These are phyloP conservation scores for Hypomecis atomaria DNA, from an alignment of 2,888 invertebrate species.

Conservation along the genomic window DNA sequence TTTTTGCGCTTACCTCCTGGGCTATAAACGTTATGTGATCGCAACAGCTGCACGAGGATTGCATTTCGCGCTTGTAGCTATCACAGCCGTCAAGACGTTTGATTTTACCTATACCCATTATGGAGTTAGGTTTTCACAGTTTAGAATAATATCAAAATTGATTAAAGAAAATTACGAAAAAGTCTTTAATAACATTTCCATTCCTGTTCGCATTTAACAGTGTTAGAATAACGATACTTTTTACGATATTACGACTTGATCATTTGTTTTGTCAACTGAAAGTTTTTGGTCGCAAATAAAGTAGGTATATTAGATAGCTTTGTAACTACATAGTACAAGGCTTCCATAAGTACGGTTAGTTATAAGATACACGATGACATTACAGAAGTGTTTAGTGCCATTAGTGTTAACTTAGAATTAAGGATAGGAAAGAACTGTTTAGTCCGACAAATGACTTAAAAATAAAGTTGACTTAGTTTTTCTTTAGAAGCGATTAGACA, in stretches of 20 bases:
- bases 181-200: conserved; percentile 56
- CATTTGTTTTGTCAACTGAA: not conserved
- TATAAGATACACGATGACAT: conserved; percentile 38
- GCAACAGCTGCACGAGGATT: no score
- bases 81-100: no score
- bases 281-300: conserved; percentile 12
- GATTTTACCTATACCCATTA: no score
- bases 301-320: conserved; percentile 24
- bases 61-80: no score
- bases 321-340: conserved; percentile 8
- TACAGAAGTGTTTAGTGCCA: conserved; percentile 61
- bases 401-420: conserved; percentile 56
- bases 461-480: no score
- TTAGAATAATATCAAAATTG: not conserved
- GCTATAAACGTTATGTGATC: no score
- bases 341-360: conserved; percentile 21
- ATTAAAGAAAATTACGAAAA: conserved; percentile 28
- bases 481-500: no score
- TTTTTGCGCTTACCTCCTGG: no score
- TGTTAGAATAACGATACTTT: not conserved
- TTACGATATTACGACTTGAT: conserved; percentile 29
- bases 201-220: conserved; percentile 67
- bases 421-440: conserved; percentile 18
- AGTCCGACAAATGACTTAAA: no score
- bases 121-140: no score